phyloP scores from a whole-genome alignment of 2,888 invertebrate species.

The Erebia epiphron region DNA sequence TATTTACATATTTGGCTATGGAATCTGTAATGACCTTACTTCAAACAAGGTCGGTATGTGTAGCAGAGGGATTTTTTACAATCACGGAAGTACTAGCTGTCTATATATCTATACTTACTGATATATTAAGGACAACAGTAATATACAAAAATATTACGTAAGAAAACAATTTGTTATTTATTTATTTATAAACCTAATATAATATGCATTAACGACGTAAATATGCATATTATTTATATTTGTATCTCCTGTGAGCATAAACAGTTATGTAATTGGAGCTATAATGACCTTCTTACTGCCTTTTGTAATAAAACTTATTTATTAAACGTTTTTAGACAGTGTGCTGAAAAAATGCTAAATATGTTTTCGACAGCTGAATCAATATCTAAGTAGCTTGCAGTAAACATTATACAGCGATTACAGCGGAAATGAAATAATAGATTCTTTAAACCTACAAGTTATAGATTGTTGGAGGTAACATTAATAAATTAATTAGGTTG shows the following conservation, averaged over 20 bases:
- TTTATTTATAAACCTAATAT: slow-evolving; percentile 7
- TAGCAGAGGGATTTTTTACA: slow-evolving; percentile 30
- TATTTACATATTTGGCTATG: slow-evolving; percentile 20
- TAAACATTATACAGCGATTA: too few species aligned
- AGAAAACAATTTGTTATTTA: slow-evolving; percentile 16
- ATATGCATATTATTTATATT: slow-evolving; percentile 5
- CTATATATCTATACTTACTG: slow-evolving; percentile 17
- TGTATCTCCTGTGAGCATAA: background rate
- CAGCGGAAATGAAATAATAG: too few species aligned
- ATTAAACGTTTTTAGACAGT: background rate
- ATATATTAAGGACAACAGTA: slow-evolving; percentile 29
- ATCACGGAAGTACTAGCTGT: slow-evolving; percentile 27
- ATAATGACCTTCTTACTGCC: background rate
- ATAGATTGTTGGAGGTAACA: background rate
- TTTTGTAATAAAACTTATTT: background rate
- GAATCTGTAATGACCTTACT: slow-evolving; percentile 29
- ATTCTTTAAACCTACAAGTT: background rate
- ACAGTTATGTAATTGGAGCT: slow-evolving; percentile 8
- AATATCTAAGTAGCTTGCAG: background rate
- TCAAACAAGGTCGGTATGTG: slow-evolving; percentile 29
- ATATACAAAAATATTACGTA: slow-evolving; percentile 24
- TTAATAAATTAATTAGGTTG: background rate
- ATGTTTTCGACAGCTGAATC: background rate
- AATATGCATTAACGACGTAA: slow-evolving; percentile 1
- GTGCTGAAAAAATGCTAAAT: background rate